Base-by-base conservation (phyloP, 2,113 vertebrate genomes). In the Gasterosteus aculeatus region DNA sequence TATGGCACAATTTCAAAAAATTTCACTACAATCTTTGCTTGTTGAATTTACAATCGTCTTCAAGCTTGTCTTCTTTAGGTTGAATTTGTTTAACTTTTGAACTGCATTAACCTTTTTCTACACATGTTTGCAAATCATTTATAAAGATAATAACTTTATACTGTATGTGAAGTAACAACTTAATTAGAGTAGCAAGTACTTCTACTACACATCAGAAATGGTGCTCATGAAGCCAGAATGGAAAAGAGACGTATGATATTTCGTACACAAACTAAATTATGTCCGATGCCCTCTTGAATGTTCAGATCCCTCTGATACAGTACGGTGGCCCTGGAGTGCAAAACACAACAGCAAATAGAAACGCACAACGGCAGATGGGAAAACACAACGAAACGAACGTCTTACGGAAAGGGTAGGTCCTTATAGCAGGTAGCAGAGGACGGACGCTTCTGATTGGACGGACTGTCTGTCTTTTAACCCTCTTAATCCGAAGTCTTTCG, bases 241-340 rank as follows among this genome's bases (percentile, higher is more conserved):
- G 39, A 56, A 70, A 46, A 72, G 31, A 47, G 39, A 51, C 5
- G 33, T 58, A 18, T 60, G 69, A 65, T 66, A 72, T 79, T 81
- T 78, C 73, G 57, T 80, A 76, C 77, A 82, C 69, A 79, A 42
- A 75, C 53, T 31, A 42, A 12, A 69, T 53, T 80, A 79, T 76
- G 74, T 85, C 87, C 84, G 88, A 75, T 82, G 61, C 69, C 57
- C 66, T 54, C 54, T 63, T 66, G 61, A 53, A 38, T 46, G 49
- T 62, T 81, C 53, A 61, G 54, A 72, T 68, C 46, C 61, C 69
- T 72, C 56, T 35, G 72, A 70, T 62, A 75, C 74, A 26, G 22
- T 26, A 26, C 22, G 22, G 22, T 26, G 22, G 22, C 22, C 22
- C 22, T 26, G 22, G 22, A 26, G 22, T 26, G 22, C 22, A 26